Base-by-base conservation (phyloP, 1,140 invertebrate species). In the Papilio polytes region DNA sequence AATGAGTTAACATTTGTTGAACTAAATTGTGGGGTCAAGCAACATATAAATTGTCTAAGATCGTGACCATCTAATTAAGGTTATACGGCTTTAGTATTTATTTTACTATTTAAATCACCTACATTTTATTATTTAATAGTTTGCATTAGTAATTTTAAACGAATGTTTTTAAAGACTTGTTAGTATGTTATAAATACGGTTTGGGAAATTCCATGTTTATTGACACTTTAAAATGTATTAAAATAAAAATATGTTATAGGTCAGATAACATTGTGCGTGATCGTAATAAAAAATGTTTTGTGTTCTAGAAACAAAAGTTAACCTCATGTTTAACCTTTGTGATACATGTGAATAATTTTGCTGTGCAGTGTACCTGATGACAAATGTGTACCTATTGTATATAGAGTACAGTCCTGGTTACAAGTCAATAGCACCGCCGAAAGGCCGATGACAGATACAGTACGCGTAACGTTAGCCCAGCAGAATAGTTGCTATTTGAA, bases 381-480 rank as follows among this genome's bases (percentile, higher is more conserved):
- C 15, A 56, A 51, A 56, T 56, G 53, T 20, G 53, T 20, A 56
- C 53, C 53, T n/a, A 20, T 56, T 56, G 53, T 56, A 18, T 51
- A 18, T 6, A 20, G 53, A 56, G 36, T 74, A 48, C 20, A 74
- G 46, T 18, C 13, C 22, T 9, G 74, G 44, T 44, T 15, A 53
- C 51, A 31, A n/a, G 51, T 59, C 48, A 78, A 78, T 78, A 78
- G 53, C 48, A 56, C 7, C 48, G 31, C 3, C 51, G 51, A 15
- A 78, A 78, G 53, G 15, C 15, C 63, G 76, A 41, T 63, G 76
- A 59, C 76, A 59, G 53, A 41, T 78, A 63, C 31, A 78, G 74
- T 59, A 56, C 74, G 18, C 48, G 76, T 78, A 63, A 78, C 63
- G 76, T 53, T 59, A 18, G 56, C 76, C 26, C 31, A 78, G 41